Evolutionary conservation across 2,113 vertebrate genomes (phyloP), one percentile per base, ranked within the genome.

Genomic region (Argyrosomus japonicus): DNA sequence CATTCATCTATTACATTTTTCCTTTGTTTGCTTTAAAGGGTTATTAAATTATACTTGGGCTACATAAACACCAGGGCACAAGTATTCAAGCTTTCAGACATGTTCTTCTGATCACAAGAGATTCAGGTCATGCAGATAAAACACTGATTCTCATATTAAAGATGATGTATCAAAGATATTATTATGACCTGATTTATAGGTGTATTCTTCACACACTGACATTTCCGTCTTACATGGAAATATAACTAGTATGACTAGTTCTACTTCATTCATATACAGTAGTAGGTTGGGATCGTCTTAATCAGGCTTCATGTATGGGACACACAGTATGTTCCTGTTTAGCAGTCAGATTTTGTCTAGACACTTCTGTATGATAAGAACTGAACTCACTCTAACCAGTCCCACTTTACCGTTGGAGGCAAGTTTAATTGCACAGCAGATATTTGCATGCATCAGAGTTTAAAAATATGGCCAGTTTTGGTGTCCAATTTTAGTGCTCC

Each of bases 401-500:
- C 21, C 11, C 21, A 25, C 6, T 2, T 27, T 47, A 71, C 43
- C 65, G 48, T 9, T 68, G 4, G 4, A 25, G 29, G 43, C n/a
- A 61, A 6, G 27, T 47, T 84, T 61, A 43, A 29, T 40, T 43
- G 11, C 36, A 17, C n/a, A 51, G 19, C 6, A 47, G 2, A 25
- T 48, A 11, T 50, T 48, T 71, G 17, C 21, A 58, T 45, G 18
- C 15, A 50, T 17, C 27, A 58, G 13, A 63, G 1, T 61, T 11
- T 18, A 15, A 56, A 76, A 79, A 45, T 23, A 48, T 29, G 18
- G 25, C 19, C 3, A 57, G 29, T n/a, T 4, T 40, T 73, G 18
- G 7, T 71, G 67, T 79, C 47, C 19, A 50, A 58, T 77, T 54
- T 63, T n/a, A 47, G 29, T 40, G 15, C 18, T 78, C 23, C 6